Base-by-base conservation (phyloP, 2,888 invertebrate genomes). In the Chrysodeixis includens region DNA sequence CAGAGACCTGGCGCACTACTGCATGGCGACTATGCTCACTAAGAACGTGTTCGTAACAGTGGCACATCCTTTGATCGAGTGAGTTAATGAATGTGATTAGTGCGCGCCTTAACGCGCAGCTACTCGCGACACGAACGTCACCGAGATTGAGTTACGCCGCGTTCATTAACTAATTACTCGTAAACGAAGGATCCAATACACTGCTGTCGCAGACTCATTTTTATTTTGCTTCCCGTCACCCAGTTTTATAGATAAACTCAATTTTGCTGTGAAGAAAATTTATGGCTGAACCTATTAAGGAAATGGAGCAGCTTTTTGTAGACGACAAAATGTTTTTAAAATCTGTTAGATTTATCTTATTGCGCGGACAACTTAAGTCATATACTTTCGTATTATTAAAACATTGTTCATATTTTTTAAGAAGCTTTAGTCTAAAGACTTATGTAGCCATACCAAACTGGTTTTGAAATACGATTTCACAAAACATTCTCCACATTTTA, bases 21-120 rank as follows among this genome's bases (percentile, higher is more conserved):
- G 89, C 0, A 86, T 88, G 1, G 94, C 88, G 0, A 70, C 86
- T 4, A 71, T 94, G 16, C 62, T 93, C 9, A 85, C 88, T 0
- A 87, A 74, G 46, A 90, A 89, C 71, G n/a, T 90, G 6, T 76
- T 92, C 30, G n/a, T 94, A 10, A 86, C 92, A 0, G 89, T 91
- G 0, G 94, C 94, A 0, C 90, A 93, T 73, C 92, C 93, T 26
- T 57, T 94, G 20, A 35, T 77, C 32, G 66, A 84, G 94, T 94
- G 76, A 85, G 86, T 79, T 59, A 30, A 68, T 69, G 6, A 69
- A 66, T 69, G 12, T 53, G 18, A 62, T 68, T 68, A 60, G 18
- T 52, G 52, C 26, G 6, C 8, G 22, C 44, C 52, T 44, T n/a
- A 56, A 22, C 26, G 52, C 35, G 18, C 51, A 55, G 46, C 30